phyloP scores from a whole-genome alignment of 1,140 invertebrate genomes.

The Ephestia elutella region DNA sequence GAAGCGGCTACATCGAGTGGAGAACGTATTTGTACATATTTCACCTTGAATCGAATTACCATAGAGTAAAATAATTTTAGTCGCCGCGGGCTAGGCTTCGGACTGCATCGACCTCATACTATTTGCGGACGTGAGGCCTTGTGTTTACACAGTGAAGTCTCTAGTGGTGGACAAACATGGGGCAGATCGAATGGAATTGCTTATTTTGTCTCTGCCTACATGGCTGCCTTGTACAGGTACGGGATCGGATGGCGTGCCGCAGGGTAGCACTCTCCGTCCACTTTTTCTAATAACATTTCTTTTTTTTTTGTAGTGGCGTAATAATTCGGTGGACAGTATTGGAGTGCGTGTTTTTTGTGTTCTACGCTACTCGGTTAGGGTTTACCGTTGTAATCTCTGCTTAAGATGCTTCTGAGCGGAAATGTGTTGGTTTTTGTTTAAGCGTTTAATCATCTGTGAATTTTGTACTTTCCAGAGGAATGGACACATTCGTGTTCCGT shows the following conservation, averaged over 20 bases:
- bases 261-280: conserved; percentile 39
- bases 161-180: conserved; percentile 71
- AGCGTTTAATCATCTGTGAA: conserved; percentile 36
- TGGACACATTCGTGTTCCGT: conserved; percentile 7
- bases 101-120: conserved; percentile 59
- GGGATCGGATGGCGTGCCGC: conserved; percentile 38
- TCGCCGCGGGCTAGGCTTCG: conserved; percentile 27
- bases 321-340: conserved; percentile 49
- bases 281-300: conserved; percentile 29
- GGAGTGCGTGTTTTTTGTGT: conserved; percentile 44
- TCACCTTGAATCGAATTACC: conserved; percentile 46
- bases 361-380: conserved; percentile 27
- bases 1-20: conserved; percentile 36
- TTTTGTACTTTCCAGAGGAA: background rate
- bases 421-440: conserved; percentile 29
- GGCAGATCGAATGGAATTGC: conserved; percentile 69
- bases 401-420: conserved; percentile 33
- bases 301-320: conserved; percentile 38
- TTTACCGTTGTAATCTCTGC: conserved; percentile 55
- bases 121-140: conserved; percentile 70
- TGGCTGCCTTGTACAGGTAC: conserved; percentile 57
- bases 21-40: conserved; percentile 48
- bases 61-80: conserved; percentile 45
- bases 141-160: conserved; percentile 67
- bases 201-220: conserved; percentile 72